A percentile compares a stretch with the other conserved stretches of the same genome.
Evolutionary conservation across 2,888 invertebrate genomes (phyloP).

Genomic region (Blastobasis lacticolella): DNA sequence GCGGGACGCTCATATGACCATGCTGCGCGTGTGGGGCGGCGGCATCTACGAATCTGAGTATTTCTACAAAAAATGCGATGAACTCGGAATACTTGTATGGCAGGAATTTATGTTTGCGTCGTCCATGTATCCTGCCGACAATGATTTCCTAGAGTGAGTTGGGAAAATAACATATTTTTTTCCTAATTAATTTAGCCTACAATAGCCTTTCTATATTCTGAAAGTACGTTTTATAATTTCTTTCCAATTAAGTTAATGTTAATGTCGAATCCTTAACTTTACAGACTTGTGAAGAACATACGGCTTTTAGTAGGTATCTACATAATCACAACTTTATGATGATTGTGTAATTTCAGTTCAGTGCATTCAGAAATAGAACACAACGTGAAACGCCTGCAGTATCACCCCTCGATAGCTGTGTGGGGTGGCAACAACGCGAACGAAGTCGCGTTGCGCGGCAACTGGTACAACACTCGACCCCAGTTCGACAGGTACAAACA

Average conservation of each 20-base stretch:
- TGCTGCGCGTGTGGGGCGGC: constrained; percentile 99
- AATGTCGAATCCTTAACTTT: too few species aligned
- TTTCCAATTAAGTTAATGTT: too few species aligned
- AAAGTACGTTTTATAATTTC: too few species aligned
- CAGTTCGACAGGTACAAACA: constrained; percentile 73
- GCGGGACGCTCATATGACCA: constrained; percentile 88
- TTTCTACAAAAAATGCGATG: constrained; percentile 91
- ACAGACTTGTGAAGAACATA: too few species aligned
- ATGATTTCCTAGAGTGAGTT: constrained; percentile 77
- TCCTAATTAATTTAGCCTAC: neutral
- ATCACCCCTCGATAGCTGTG: constrained; percentile 89
- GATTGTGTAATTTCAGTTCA: constrained; percentile 53
- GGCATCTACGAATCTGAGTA: constrained; percentile 93
- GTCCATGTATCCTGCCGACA: constrained; percentile 89
- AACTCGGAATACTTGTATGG: constrained; percentile 94
- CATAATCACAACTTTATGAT: too few species aligned
- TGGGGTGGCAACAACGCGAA: constrained; percentile 99
- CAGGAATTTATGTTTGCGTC: constrained; percentile 99
- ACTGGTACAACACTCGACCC: constrained; percentile 81
- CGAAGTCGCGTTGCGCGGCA: constrained; percentile 87
- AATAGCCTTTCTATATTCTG: too few species aligned
- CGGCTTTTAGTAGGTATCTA: too few species aligned
- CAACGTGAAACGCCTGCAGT: constrained; percentile 86
- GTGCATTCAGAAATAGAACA: constrained; percentile 85
- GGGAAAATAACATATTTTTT: neutral